Evolutionary conservation across 2,113 vertebrate species (phyloP).

Genomic region (Dolichotis patagonum): DNA sequence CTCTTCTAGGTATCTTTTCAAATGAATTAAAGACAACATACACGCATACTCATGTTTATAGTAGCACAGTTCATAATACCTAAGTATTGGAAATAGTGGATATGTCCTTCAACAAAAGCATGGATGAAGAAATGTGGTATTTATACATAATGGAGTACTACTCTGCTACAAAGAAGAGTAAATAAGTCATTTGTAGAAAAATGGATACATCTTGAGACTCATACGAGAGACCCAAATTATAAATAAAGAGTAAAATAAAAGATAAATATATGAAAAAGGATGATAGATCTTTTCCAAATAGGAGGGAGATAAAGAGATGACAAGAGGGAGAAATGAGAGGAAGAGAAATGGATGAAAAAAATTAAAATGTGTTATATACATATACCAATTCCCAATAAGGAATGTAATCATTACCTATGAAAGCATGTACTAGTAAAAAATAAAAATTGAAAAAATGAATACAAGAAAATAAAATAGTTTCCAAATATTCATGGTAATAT

Average conservation of each 20-base stretch:
- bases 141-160: neutral
- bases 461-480: neutral
- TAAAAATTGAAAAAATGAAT: neutral
- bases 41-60: neutral
- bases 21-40: neutral
- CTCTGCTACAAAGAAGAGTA: neutral
- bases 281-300: neutral
- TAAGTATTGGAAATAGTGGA: neutral
- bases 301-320: neutral
- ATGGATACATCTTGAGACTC: neutral
- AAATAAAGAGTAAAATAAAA: neutral
- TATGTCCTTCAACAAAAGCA: neutral
- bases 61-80: neutral
- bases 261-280: neutral
- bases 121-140: neutral
- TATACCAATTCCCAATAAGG: neutral
- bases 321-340: neutral
- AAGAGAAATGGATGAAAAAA: neutral
- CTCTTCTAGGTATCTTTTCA: neutral
- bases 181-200: neutral
- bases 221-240: neutral
- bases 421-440: neutral
- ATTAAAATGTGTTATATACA: neutral
- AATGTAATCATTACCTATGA: neutral
- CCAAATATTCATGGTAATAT: neutral